These are phyloP conservation scores for Callimico goeldii DNA, from an alignment of 2,797 vertebrate species.

Conservation along the genomic window DNA sequence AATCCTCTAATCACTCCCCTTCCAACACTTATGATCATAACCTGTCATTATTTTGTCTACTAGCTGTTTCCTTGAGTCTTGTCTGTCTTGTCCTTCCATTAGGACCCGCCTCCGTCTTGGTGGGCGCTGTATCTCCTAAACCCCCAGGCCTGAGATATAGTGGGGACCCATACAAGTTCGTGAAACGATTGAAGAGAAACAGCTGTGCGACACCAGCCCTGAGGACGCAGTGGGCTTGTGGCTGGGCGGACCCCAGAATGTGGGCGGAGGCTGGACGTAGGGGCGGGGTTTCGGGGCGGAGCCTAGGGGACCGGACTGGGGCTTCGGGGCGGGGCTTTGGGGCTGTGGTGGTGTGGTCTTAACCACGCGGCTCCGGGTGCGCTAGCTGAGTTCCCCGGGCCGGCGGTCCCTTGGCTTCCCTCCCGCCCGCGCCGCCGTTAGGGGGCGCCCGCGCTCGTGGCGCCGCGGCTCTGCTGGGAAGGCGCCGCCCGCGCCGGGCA, in stretches of 20 bases:
- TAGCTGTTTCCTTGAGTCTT: background rate
- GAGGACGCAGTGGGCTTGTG: accelerated
- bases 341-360: background rate
- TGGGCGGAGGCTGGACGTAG: background rate
- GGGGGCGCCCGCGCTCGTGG: constrained; percentile 59
- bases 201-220: accelerated
- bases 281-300: background rate
- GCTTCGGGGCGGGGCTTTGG: background rate
- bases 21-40: background rate
- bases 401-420: background rate
- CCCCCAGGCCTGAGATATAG: background rate
- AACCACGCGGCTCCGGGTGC: background rate
- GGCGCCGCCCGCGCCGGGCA: constrained; percentile 53
- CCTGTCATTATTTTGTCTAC: background rate
- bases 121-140: background rate
- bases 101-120: background rate
- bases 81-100: background rate
- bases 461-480: constrained; percentile 33
- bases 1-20: background rate
- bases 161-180: background rate
- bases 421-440: background rate
- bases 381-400: background rate
- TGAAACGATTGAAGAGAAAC: background rate
- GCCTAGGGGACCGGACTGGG: background rate
- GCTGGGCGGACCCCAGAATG: background rate